Percentiles rank a stretch among this genome's conserved stretches.
These are phyloP conservation scores for Morpho helenor DNA, from an alignment of 2,888 invertebrate genomes.

Conservation along the genomic window DNA sequence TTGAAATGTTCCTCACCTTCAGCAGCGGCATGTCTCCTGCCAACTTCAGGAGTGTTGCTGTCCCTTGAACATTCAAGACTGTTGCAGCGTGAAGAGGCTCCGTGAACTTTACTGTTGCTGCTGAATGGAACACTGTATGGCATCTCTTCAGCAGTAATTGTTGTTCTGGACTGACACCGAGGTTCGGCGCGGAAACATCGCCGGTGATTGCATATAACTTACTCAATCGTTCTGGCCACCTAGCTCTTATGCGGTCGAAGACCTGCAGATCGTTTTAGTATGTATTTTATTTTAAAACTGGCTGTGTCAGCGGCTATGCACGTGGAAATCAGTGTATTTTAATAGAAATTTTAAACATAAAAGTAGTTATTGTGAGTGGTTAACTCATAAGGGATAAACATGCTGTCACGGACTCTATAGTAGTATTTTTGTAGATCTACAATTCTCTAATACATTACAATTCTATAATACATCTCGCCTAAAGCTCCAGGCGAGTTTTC, in stretches of 20 bases:
- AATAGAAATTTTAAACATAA: no score
- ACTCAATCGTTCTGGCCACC: constrained; percentile 81
- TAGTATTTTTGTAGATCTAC: no score
- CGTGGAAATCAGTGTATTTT: no score
- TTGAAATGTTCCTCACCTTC: constrained; percentile 61
- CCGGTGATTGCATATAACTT: constrained; percentile 86
- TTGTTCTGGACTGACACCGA: constrained; percentile 85
- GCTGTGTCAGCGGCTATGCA: no score
- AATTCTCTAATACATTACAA: no score
- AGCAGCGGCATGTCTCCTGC: constrained; percentile 89
- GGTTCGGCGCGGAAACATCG: constrained; percentile 85
- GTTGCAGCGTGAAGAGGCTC: constrained; percentile 93
- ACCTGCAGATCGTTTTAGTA: constrained; percentile 60
- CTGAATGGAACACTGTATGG: constrained; percentile 95
- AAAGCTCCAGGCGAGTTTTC: no score
- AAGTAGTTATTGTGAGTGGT: no score
- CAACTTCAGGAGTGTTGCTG: constrained; percentile 89
- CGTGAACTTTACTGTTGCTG: constrained; percentile 96
- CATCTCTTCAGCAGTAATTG: constrained; percentile 83
- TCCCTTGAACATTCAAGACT: constrained; percentile 93
- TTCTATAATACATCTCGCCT: no score
- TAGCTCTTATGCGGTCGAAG: constrained; percentile 83
- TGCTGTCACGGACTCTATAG: no score
- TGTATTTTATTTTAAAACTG: no score
- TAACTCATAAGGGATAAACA: no score